Conservation (phyloP, 1,140 invertebrate species). For the Neoseiulus cucumeris region DNA sequence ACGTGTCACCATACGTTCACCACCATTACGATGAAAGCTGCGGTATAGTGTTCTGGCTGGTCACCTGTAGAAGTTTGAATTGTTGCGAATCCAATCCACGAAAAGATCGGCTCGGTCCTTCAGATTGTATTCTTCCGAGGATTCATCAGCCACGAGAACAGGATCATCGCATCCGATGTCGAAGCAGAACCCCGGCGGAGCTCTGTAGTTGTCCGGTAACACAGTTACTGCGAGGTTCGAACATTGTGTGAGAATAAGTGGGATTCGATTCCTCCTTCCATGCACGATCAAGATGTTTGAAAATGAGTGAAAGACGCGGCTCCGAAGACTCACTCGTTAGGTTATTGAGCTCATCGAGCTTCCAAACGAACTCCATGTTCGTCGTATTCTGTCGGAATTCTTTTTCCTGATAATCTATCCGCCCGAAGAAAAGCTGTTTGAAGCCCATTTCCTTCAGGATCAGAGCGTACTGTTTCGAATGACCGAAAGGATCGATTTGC, state of each 20-base stretch:
- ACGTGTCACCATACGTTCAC: no score
- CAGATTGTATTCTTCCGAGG: slow-evolving; percentile 31
- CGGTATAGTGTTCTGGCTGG: no score
- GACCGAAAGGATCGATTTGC: slow-evolving; percentile 87
- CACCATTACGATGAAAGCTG: no score
- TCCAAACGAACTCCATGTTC: slow-evolving; percentile 63
- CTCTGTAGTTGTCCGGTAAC: slow-evolving; percentile 33
- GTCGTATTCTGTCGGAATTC: slow-evolving; percentile 33
- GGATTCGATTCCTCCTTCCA: no score
- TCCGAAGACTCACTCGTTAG: slow-evolving; percentile 20
- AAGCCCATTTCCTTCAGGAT: slow-evolving; percentile 55
- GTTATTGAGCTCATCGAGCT: slow-evolving; percentile 20
- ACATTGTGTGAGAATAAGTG: no score
- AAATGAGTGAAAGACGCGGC: no score
- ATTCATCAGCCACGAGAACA: slow-evolving; percentile 26
- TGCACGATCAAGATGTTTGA: no score
- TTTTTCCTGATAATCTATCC: slow-evolving; percentile 74
- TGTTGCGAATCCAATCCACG: slow-evolving; percentile 18
- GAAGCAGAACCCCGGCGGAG: slow-evolving; percentile 39
- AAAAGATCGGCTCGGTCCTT: slow-evolving; percentile 27
- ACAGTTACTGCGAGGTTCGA: slow-evolving; percentile 12
- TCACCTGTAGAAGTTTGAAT: no score
- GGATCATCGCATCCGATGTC: slow-evolving; percentile 36
- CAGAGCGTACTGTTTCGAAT: slow-evolving; percentile 59
- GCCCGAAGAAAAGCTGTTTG: slow-evolving; percentile 65